A percentile compares a stretch with the other conserved stretches of the same genome.
Conservation (phyloP, 1,140 invertebrate species). For the Hyposmocoma kahamanoa region DNA sequence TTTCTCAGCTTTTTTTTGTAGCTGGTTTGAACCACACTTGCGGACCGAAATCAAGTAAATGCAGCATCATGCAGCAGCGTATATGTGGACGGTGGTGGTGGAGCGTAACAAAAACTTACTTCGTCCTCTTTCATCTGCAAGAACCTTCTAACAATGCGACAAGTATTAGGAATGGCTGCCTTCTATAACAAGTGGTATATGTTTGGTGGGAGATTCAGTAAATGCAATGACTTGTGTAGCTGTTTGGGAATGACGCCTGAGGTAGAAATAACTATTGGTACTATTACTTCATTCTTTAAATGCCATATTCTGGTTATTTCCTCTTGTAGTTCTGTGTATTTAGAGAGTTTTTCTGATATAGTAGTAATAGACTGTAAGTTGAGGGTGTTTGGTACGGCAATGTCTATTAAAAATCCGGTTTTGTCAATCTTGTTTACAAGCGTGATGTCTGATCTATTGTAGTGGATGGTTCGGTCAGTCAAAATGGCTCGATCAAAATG, state of each 20-base stretch:
- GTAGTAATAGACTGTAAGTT: constrained; percentile 6
- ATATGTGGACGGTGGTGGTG: too few species aligned
- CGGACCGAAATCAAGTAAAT: too few species aligned
- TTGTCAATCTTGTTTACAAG: neutral
- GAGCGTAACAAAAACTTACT: too few species aligned
- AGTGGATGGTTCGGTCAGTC: neutral
- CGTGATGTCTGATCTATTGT: neutral
- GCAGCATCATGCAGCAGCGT: too few species aligned
- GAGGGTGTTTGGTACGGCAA: constrained; percentile 5
- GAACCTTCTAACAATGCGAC: constrained; percentile 16
- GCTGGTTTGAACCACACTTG: too few species aligned
- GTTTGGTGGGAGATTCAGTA: constrained; percentile 8
- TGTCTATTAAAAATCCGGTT: constrained; percentile 4
- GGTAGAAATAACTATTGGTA: constrained; percentile 18
- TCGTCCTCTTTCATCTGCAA: constrained; percentile 4
- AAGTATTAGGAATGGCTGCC: constrained; percentile 18
- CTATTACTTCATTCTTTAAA: neutral
- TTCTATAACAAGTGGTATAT: constrained; percentile 13
- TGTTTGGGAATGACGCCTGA: constrained; percentile 17
- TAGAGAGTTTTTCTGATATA: constrained; percentile 5
- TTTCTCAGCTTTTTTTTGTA: too few species aligned
- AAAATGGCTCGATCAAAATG: constrained; percentile 6
- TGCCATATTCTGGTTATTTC: constrained; percentile 7
- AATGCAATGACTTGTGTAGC: constrained; percentile 11
- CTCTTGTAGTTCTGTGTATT: constrained; percentile 5